These are phyloP conservation scores for Amiota mariae DNA, from an alignment of 2,888 invertebrate species.

Conservation along the genomic window DNA sequence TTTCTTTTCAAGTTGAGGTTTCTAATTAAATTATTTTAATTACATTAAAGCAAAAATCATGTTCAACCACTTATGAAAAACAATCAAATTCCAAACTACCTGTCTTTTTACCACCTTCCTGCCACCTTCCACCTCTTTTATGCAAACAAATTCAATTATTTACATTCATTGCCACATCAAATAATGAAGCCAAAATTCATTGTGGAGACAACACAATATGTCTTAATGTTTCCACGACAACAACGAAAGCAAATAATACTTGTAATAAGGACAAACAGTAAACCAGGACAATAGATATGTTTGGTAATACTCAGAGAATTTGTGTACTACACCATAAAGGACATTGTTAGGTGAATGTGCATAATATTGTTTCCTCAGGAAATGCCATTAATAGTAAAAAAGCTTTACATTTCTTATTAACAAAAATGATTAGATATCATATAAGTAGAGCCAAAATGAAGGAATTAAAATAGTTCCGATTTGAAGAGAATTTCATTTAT, in stretches of 20 bases:
- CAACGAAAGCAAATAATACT: constrained; percentile 12
- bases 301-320: neutral
- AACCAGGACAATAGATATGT: constrained; percentile 10
- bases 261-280: constrained; percentile 1
- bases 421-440: too few species aligned
- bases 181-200: constrained; percentile 8
- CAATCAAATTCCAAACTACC: too few species aligned
- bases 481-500: too few species aligned
- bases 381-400: neutral
- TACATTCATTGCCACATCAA: constrained; percentile 5
- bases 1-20: neutral
- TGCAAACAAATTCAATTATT: constrained; percentile 6
- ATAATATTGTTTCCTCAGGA: neutral
- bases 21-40: constrained; percentile 12
- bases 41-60: neutral
- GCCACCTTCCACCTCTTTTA: constrained; percentile 10
- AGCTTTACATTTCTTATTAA: neutral
- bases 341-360: constrained; percentile 1
- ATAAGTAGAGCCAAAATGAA: too few species aligned
- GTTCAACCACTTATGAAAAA: neutral
- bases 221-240: constrained; percentile 14
- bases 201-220: neutral
- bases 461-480: too few species aligned
- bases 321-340: neutral
- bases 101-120: neutral